Conservation (phyloP, 2,113 vertebrate genomes). For the Colius striatus region DNA sequence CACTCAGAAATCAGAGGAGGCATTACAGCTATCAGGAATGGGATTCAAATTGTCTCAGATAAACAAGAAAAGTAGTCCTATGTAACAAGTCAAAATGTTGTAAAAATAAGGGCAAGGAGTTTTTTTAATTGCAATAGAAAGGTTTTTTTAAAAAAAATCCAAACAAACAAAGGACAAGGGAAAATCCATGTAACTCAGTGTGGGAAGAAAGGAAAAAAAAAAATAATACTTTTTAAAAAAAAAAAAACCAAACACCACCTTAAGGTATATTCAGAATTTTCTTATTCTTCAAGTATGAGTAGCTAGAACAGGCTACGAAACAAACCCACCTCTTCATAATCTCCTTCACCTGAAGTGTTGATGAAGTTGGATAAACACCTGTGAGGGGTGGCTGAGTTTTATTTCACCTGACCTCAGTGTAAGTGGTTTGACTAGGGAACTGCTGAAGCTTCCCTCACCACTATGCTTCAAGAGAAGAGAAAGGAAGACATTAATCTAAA, state of each 20-base stretch:
- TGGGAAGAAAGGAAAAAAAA: too few relatives aligned
- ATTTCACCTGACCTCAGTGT: not conserved
- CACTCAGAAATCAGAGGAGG: not conserved
- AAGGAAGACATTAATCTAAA: not conserved
- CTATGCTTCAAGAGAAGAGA: not conserved
- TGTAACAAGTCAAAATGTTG: not conserved
- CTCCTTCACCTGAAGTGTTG: not conserved
- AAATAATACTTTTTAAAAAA: too few relatives aligned
- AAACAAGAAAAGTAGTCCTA: not conserved
- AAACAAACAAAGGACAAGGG: not conserved
- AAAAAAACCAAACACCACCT: not conserved
- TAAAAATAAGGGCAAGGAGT: not conserved
- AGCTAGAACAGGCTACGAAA: not conserved
- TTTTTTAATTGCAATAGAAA: not conserved
- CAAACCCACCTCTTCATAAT: fast-evolving
- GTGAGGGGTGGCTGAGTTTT: not conserved
- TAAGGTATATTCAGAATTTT: not conserved
- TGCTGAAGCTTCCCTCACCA: not conserved
- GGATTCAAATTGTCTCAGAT: not conserved
- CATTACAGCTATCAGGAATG: not conserved
- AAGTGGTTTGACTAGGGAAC: not conserved
- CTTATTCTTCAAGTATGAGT: not conserved
- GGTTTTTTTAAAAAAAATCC: too few relatives aligned
- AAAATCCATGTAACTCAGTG: not conserved
- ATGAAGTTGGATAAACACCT: not conserved